Percentiles rank a stretch among this genome's conserved stretches.
phyloP scores from a whole-genome alignment of 1,140 invertebrate species.

The Philotrypesis tridentata region DNA sequence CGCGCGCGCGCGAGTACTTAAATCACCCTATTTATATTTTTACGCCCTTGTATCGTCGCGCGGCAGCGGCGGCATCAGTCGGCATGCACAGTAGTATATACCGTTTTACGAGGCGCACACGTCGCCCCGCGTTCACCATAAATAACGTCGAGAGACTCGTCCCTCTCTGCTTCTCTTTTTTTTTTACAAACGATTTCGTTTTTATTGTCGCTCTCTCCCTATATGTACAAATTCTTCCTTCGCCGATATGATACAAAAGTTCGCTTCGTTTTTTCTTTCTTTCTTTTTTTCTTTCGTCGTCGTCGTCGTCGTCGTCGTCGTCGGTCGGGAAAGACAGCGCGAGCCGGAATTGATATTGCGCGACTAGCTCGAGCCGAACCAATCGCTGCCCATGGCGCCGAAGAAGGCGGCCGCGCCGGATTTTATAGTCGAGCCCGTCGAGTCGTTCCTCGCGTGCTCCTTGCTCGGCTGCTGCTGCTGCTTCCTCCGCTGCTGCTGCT shows the following conservation, averaged over 20 bases:
- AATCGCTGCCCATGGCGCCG: conserved; percentile 85
- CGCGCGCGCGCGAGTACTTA: too few species aligned
- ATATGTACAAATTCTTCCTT: conserved; percentile 42
- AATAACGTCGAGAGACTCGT: background rate
- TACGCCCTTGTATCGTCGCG: background rate
- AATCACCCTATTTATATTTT: conserved; percentile 11
- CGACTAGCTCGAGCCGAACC: conserved; percentile 76
- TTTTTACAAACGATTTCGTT: conserved; percentile 22
- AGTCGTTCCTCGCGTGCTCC: conserved; percentile 65
- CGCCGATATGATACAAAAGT: conserved; percentile 31
- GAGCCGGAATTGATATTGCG: background rate
- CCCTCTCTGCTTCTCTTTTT: background rate
- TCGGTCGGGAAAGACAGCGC: background rate
- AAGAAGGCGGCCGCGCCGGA: conserved; percentile 85
- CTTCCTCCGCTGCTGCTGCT: conserved; percentile 62
- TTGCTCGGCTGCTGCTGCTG: conserved; percentile 59
- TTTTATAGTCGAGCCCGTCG: conserved; percentile 73
- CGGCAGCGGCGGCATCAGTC: background rate
- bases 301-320: too few species aligned
- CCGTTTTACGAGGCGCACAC: background rate
- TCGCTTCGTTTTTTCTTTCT: too few species aligned
- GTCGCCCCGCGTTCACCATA: background rate
- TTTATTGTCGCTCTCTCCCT: background rate
- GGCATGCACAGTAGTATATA: too few species aligned
- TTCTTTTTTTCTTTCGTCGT: too few species aligned